These are phyloP conservation scores for Psephotus haematonotus DNA, from an alignment of 2,113 vertebrate genomes.

Conservation along the genomic window DNA sequence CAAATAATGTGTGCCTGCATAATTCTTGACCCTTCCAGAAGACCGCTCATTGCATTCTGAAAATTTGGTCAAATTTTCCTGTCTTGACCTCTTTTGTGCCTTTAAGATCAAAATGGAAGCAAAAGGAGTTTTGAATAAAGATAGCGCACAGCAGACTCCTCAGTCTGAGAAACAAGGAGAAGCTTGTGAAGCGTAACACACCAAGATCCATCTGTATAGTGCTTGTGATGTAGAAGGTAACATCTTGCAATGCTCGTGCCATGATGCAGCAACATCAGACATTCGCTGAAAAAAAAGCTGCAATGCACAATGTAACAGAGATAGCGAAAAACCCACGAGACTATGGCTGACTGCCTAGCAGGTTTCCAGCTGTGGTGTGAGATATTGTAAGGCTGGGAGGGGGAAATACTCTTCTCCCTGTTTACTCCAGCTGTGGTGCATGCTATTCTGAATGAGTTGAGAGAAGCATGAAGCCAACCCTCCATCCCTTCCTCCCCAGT, in stretches of 20 bases:
- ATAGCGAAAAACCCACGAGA: neutral
- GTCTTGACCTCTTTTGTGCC: neutral
- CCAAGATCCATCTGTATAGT: neutral
- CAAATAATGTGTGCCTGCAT: neutral
- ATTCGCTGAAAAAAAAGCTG: neutral
- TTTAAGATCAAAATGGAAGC: neutral
- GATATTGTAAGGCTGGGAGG: neutral
- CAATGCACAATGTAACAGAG: neutral
- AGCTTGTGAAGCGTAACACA: neutral
- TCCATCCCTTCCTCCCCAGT: neutral
- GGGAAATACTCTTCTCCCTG: accelerated
- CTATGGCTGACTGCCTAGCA: neutral
- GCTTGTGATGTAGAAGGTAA: neutral
- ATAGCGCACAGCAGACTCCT: neutral
- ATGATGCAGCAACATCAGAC: neutral
- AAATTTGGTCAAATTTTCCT: neutral
- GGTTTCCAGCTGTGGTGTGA: neutral
- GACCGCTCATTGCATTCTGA: neutral
- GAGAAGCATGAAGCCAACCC: neutral
- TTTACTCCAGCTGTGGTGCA: neutral
- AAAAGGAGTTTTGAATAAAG: neutral
- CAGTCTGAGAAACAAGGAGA: neutral
- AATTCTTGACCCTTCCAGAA: neutral
- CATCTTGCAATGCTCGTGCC: neutral
- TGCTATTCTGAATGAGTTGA: neutral